Conservation (phyloP, 2,113 vertebrate species). For the Entomyzon cyanotis region DNA sequence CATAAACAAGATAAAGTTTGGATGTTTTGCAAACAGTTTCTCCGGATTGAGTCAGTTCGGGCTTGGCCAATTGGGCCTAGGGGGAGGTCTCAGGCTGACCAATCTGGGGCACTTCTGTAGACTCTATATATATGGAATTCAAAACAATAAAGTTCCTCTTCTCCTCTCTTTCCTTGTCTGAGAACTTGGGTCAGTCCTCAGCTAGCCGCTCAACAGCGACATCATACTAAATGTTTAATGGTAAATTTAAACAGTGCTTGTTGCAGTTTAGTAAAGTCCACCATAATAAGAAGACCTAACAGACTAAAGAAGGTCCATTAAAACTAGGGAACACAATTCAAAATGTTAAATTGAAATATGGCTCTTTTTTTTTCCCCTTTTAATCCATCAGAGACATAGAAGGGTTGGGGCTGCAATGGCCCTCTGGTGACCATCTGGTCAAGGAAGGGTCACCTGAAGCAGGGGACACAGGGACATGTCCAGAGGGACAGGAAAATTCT, state of each 20-base stretch:
- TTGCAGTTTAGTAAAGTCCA: not conserved
- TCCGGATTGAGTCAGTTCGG: too few species aligned
- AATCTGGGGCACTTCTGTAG: too few species aligned
- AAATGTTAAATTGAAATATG: not conserved
- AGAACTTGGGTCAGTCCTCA: too few species aligned
- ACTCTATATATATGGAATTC: too few species aligned
- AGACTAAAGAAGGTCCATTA: not conserved
- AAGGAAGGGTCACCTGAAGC: not conserved
- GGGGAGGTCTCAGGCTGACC: too few species aligned
- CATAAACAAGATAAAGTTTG: too few species aligned
- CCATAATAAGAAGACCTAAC: not conserved
- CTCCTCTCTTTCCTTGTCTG: too few species aligned
- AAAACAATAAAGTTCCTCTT: too few species aligned
- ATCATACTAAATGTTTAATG: not conserved
- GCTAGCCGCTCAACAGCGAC: too few species aligned
- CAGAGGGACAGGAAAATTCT: not conserved
- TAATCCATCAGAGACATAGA: not conserved
- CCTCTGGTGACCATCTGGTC: not conserved
- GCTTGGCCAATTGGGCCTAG: too few species aligned
- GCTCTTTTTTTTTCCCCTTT: not conserved
- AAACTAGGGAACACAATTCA: not conserved
- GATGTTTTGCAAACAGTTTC: too few species aligned
- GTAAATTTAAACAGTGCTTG: not conserved
- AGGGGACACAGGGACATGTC: not conserved
- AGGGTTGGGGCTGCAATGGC: not conserved